Percentiles rank a stretch among this genome's conserved stretches.
phyloP scores from a whole-genome alignment of 2,113 vertebrate species.

The Amblyornis subalaris region DNA sequence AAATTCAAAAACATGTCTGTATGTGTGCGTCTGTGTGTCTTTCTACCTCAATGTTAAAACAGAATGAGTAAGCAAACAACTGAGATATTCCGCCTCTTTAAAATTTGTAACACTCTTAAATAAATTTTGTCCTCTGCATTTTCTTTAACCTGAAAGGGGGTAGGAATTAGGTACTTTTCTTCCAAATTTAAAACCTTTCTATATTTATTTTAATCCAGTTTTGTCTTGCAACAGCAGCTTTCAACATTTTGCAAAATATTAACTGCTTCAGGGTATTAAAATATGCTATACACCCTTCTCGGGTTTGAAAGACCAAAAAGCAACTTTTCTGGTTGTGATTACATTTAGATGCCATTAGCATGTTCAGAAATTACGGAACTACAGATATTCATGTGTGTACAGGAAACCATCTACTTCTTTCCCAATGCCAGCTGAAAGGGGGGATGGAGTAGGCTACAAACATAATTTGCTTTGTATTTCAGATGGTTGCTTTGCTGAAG shows the following conservation, averaged over 20 bases:
- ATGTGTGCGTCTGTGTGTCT: not conserved
- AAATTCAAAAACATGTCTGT: accelerated
- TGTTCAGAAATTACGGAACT: not conserved
- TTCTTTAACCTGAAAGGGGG: not conserved
- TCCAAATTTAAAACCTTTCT: not conserved
- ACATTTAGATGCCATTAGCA: not conserved
- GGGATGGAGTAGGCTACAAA: not conserved
- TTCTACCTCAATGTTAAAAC: not conserved
- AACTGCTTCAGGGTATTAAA: not conserved
- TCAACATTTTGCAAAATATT: not conserved
- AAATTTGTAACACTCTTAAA: not conserved
- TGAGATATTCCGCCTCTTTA: not conserved
- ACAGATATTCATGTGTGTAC: not conserved
- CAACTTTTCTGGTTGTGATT: not conserved
- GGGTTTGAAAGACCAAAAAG: not conserved
- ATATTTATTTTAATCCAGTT: not conserved
- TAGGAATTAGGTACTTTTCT: not conserved
- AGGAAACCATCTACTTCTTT: not conserved
- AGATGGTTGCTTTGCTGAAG: not conserved
- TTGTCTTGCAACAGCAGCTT: not conserved
- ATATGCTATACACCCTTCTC: not conserved
- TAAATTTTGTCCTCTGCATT: not conserved
- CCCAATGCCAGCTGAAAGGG: not conserved
- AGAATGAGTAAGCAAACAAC: not conserved
- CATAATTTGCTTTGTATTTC: not conserved